Percentiles rank a stretch among this genome's conserved stretches.
These are phyloP conservation scores for Cyprinodon diabolis DNA, from an alignment of 2,797 vertebrate genomes.

Conservation along the genomic window DNA sequence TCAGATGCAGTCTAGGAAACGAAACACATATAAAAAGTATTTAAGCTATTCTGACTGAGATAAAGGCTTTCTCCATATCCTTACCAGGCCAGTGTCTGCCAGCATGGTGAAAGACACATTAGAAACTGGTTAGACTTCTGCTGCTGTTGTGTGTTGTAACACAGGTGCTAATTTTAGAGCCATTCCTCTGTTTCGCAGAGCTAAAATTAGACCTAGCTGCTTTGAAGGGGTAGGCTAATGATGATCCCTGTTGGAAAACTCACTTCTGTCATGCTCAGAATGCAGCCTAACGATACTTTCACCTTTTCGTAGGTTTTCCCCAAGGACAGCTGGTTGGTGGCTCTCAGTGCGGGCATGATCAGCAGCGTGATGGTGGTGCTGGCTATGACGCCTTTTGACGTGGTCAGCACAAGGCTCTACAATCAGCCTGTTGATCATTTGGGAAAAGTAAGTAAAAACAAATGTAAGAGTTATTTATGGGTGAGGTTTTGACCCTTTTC, in stretches of 20 bases:
- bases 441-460: slow-evolving; percentile 77
- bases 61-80: not conserved
- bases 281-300: not conserved
- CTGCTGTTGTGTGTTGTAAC: not conserved
- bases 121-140: not conserved
- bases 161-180: slow-evolving; percentile 26
- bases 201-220: slow-evolving; percentile 38
- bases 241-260: not conserved
- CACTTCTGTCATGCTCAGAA: not conserved
- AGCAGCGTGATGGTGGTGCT: slow-evolving; percentile 84
- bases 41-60: no score
- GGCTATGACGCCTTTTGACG: slow-evolving; percentile 86
- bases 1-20: not conserved
- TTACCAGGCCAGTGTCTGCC: no score
- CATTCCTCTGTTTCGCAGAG: slow-evolving; percentile 28
- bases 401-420: slow-evolving; percentile 87
- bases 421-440: slow-evolving; percentile 82
- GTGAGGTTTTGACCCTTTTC: not conserved
- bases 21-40: no score
- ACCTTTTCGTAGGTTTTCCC: slow-evolving; percentile 72
- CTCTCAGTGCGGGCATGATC: slow-evolving; percentile 81
- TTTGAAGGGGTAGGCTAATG: not conserved
- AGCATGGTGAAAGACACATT: no score
- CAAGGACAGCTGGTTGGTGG: slow-evolving; percentile 79
- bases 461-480: not conserved